Evolutionary conservation across 2,113 vertebrate species (phyloP), one percentile per base, ranked within the genome.

Genomic region (Sialia sialis): DNA sequence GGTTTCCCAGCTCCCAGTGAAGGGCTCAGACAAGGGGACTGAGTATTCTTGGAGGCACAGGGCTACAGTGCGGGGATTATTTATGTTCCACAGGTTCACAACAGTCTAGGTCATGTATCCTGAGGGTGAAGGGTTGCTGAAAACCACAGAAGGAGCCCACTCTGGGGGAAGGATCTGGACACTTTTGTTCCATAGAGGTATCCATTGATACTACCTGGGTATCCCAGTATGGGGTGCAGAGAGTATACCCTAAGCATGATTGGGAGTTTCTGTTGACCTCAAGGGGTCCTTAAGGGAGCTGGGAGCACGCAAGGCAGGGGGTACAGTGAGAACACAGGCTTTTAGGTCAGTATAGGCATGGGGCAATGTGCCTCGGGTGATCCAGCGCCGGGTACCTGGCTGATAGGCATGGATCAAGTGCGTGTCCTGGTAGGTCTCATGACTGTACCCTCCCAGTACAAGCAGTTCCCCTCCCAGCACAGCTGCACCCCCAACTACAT

Each of bases 391-490:
- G 16, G 87, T 67, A 16, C 90, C 96, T 0, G 98, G 98, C 69
- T 96, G 97, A 48, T 98, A 98, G 68, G 98, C 97, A 0, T 98
- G 98, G 70, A 98, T 96, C 84, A 98, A 74, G 58, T 98, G 97
- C 0, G 97, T 98, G 38, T 98, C 96, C 44, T 93, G 95, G 2
- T 97, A 98, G 13, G 98, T 98, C 17, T 96, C 96, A 19, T 97
- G 97, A 41, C 98, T 98, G 38, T 98, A 98, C 34, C 98, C 98
- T 10, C 98, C 98, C 72, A 98, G 67, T 5, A 98, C 58, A 2
- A 98, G 94, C 13, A 98, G 87, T 23, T 98, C 97, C 4, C 97
- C 98, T 11, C 98, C 96, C 25, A 98, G 56, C 25, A 97, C 95
- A 5, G 96, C 97, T 9, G 97, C 95, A 3, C 97, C 97, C 19